These are phyloP conservation scores for Lasioglossum albipes DNA, from an alignment of 1,140 invertebrate genomes.

Conservation along the genomic window DNA sequence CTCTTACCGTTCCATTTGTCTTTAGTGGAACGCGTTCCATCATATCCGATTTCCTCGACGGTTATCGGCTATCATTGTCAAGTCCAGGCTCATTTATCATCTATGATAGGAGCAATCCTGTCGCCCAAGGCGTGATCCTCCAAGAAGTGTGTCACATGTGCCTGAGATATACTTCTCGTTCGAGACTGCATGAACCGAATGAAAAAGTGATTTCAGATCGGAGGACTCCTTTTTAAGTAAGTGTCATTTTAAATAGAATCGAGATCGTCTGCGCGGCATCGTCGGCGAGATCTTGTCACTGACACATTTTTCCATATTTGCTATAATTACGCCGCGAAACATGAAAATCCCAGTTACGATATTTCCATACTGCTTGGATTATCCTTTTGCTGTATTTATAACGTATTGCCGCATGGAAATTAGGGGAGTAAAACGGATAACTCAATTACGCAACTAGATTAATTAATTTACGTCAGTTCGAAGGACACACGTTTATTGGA, in stretches of 20 bases:
- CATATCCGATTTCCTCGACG: background rate
- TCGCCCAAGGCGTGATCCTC: slow-evolving; percentile 1
- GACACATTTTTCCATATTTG: slow-evolving; percentile 15
- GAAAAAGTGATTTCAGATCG: background rate
- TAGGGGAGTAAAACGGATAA: no score
- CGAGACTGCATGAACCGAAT: background rate
- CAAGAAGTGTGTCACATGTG: slow-evolving; percentile 44
- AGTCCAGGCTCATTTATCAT: slow-evolving; percentile 23
- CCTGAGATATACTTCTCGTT: background rate
- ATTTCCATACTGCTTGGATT: no score
- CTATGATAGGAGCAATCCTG: background rate
- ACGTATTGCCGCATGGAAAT: no score
- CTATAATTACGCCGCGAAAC: slow-evolving; percentile 2
- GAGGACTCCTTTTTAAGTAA: slow-evolving; percentile 10
- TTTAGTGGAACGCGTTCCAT: no score
- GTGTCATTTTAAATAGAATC: background rate
- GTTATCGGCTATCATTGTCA: background rate
- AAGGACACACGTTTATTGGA: no score
- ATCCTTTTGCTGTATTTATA: no score
- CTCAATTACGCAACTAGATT: no score
- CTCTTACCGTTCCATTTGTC: no score
- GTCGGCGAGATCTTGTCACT: slow-evolving; percentile 1
- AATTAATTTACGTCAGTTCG: no score
- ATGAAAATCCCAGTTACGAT: background rate
- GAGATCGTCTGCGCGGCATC: slow-evolving; percentile 3